phyloP scores from a whole-genome alignment of 2,888 invertebrate species.

The Athalia cordata region DNA sequence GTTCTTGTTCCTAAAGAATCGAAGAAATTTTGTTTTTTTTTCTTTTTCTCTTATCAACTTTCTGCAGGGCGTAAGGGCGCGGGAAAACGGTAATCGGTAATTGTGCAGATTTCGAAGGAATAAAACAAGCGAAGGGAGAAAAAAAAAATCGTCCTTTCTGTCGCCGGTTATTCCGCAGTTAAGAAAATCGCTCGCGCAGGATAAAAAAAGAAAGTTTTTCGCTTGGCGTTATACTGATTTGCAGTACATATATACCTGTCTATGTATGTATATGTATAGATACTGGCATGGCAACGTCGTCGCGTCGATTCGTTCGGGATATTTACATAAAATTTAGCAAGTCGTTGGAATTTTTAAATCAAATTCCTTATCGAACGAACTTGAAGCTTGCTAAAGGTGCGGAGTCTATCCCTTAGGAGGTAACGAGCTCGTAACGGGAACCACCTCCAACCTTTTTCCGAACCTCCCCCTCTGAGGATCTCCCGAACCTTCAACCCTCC shows the following conservation, averaged over 20 bases:
- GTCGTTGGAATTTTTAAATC: conserved; percentile 69
- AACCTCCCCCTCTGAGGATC: not conserved
- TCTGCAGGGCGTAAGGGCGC: not conserved
- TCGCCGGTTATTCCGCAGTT: too few relatives aligned
- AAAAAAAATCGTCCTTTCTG: not conserved
- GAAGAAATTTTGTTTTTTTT: not conserved
- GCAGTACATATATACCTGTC: conserved; percentile 8
- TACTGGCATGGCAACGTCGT: not conserved
- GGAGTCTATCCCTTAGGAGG: conserved; percentile 52
- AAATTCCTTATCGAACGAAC: conserved; percentile 68
- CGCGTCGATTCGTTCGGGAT: conserved; percentile 18
- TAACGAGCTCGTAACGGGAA: conserved; percentile 44
- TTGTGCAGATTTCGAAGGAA: too few relatives aligned
- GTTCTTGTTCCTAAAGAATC: too few relatives aligned
- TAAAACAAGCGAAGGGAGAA: conserved; percentile 30
- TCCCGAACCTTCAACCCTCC: too few relatives aligned
- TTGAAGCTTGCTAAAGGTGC: conserved; percentile 55
- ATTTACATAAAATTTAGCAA: conserved; percentile 51
- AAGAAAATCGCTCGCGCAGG: not conserved
- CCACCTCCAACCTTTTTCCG: conserved; percentile 35
- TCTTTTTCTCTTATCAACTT: too few relatives aligned
- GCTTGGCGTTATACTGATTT: not conserved
- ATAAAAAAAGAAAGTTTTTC: not conserved
- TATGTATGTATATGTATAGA: not conserved
- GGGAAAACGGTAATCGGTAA: not conserved